Evolutionary conservation across 2,888 invertebrate species (phyloP).

Genomic region (Keiferia lycopersicella): DNA sequence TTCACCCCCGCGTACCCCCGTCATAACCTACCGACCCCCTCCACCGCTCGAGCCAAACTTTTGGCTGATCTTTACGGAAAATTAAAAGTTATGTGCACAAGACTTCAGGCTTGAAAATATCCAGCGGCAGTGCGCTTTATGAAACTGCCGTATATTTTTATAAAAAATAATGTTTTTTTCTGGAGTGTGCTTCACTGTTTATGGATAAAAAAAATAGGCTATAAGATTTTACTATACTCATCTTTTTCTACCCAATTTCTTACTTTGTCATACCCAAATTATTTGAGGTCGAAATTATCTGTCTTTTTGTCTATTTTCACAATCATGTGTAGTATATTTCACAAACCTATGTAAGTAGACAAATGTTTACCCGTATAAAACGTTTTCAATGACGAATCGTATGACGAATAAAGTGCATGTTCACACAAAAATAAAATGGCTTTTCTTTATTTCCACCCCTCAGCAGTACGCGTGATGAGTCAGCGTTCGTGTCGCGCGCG

Average conservation of each 20-base stretch:
- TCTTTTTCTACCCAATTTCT: too few species aligned
- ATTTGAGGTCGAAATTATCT: too few species aligned
- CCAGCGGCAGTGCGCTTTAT: slow-evolving; percentile 3
- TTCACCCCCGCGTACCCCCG: background rate
- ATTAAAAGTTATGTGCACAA: slow-evolving; percentile 12
- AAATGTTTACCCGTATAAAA: too few species aligned
- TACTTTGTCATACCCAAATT: too few species aligned
- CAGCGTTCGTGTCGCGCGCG: background rate
- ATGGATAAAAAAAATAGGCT: too few species aligned
- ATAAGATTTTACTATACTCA: too few species aligned
- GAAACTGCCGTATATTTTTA: background rate
- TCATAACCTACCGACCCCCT: background rate
- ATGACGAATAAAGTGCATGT: background rate
- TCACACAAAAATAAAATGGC: background rate
- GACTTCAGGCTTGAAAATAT: slow-evolving; percentile 13
- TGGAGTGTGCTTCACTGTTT: too few species aligned
- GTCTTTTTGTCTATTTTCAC: too few species aligned
- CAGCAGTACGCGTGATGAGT: slow-evolving; percentile 24
- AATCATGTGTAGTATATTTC: too few species aligned
- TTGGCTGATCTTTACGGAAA: slow-evolving; percentile 10
- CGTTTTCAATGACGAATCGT: too few species aligned
- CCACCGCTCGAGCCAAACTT: background rate
- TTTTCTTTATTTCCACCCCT: background rate
- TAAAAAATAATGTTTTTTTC: too few species aligned
- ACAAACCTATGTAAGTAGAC: too few species aligned